Base-by-base conservation (phyloP, 2,113 vertebrate genomes). In the Amblyornis subalaris region DNA sequence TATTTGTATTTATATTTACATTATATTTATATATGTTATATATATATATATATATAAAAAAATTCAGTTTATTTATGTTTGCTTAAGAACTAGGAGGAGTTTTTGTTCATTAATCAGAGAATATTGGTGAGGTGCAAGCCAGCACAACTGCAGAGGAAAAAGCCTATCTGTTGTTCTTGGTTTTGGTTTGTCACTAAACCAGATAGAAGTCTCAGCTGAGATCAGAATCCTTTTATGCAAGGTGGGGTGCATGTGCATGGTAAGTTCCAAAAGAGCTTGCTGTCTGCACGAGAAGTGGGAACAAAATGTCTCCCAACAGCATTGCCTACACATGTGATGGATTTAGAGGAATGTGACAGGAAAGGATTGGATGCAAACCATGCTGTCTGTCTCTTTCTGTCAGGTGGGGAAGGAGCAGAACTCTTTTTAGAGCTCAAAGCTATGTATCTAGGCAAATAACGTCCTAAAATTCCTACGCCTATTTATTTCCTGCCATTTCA, bases 401-500 rank as follows among this genome's bases (percentile, higher is more conserved):
- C 73, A 28, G 15, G 12, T 31, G 5, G 6, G 6, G n/a, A 92
- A 84, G 20, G 48, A 74, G 40, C 15, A 74, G 20, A 54, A 23
- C 9, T 33, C 15, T 53, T 54, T 93, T 89, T 67, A 42, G 7
- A 84, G 36, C 21, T 72, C n/a, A 57, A 14, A 69, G 73, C 13
- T 65, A 36, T 36, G 23, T 40, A 81, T 60, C 48, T 67, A 33
- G 18, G 65, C 22, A 93, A 92, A 81, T 51, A 78, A 66, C 35
- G 20, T 69, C 80, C 38, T 78, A 31, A 94, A 84, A 69, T 86
- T 40, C 16, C 23, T 35, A 38, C 17, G 53, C 3, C 21, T 69
- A 78, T 95, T 86, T 94, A 61, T 93, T 92, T 87, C n/a, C 40
- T 74, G 20, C 24, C 45, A 5, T 93, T 84, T 92, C 45, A 29